These are phyloP conservation scores for Lasioglossum morio DNA, from an alignment of 2,888 invertebrate species.

Conservation along the genomic window DNA sequence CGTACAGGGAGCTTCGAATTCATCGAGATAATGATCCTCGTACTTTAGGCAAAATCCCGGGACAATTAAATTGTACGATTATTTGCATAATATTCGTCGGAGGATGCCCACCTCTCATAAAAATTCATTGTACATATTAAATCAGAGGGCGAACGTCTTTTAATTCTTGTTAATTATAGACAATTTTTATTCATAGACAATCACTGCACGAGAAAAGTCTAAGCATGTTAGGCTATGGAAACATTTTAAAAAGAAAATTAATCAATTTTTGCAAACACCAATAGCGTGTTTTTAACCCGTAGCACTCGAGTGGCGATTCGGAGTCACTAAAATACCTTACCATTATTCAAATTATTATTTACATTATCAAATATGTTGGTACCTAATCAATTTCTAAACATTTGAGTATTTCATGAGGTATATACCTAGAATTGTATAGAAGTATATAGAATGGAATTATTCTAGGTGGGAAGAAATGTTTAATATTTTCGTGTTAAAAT, in stretches of 20 bases:
- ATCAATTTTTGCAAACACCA: background rate
- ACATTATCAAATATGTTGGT: too few relatives aligned
- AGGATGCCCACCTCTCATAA: too few relatives aligned
- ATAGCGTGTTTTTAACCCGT: background rate
- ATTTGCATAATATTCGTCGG: too few relatives aligned
- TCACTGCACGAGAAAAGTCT: background rate
- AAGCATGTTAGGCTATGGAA: background rate
- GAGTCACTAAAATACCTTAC: too few relatives aligned
- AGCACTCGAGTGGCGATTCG: too few relatives aligned
- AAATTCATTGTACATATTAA: background rate
- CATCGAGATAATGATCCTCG: background rate
- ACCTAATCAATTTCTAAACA: too few relatives aligned
- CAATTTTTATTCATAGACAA: background rate
- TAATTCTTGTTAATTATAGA: background rate
- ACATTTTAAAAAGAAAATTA: background rate
- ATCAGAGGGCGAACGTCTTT: background rate
- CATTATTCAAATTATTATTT: too few relatives aligned
- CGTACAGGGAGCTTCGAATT: slow-evolving; percentile 1
- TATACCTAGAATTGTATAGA: too few relatives aligned
- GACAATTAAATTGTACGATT: background rate
- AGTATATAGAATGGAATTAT: too few relatives aligned
- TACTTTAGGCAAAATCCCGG: background rate
- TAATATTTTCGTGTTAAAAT: too few relatives aligned
- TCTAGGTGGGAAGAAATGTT: too few relatives aligned
- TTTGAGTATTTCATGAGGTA: too few relatives aligned